A percentile compares a stretch with the other conserved stretches of the same genome.
phyloP scores from a whole-genome alignment of 2,797 vertebrate genomes.

The Anguilla anguilla region DNA sequence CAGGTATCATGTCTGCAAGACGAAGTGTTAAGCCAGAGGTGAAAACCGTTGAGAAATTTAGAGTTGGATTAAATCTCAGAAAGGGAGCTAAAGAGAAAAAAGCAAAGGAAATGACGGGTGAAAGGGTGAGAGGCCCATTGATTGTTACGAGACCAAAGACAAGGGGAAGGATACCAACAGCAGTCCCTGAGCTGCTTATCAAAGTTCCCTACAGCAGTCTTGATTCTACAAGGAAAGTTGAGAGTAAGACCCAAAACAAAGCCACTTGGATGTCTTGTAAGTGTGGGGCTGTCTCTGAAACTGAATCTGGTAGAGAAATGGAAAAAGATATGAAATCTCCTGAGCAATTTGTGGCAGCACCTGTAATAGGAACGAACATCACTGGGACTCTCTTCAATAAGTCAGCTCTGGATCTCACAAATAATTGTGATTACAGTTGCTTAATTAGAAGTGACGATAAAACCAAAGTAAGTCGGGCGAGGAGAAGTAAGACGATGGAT shows the following conservation, averaged over 20 bases:
- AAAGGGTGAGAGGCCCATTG: neutral
- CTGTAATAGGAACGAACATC: neutral
- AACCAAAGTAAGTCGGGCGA: neutral
- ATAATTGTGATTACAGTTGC: neutral
- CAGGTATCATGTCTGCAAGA: neutral
- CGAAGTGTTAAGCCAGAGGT: neutral
- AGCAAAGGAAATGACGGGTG: neutral
- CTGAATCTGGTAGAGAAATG: neutral
- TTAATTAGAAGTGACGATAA: neutral
- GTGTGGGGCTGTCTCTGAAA: neutral
- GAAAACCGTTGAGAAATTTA: neutral
- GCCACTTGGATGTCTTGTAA: neutral
- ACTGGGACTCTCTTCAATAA: neutral
- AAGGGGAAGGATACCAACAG: neutral
- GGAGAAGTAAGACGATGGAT: neutral
- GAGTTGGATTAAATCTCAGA: neutral
- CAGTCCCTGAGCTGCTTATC: neutral
- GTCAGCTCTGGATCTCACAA: neutral
- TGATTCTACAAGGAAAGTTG: neutral
- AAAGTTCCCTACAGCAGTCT: too few relatives aligned
- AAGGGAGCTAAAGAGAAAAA: neutral
- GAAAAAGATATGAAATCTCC: neutral
- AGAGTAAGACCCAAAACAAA: neutral
- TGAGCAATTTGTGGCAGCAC: slow-evolving; percentile 1
- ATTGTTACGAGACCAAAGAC: neutral